Evolutionary conservation across 2,888 invertebrate species (phyloP).

Genomic region (Ceramica pisi): DNA sequence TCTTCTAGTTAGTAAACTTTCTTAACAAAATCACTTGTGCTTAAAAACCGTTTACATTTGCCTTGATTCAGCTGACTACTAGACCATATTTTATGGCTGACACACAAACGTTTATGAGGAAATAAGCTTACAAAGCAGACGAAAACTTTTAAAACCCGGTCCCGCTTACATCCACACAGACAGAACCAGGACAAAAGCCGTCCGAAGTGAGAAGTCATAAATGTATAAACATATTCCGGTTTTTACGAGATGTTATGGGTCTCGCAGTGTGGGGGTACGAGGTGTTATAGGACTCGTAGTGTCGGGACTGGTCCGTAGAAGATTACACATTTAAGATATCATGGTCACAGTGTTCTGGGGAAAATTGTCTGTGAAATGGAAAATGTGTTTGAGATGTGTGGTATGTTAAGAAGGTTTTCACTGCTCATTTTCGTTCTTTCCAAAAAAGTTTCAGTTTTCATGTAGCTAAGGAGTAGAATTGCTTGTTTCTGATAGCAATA

Average conservation of each 20-base stretch:
- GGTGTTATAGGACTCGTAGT: constrained; percentile 68
- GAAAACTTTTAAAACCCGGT: constrained; percentile 37
- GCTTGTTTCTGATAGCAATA: no score
- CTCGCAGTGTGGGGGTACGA: constrained; percentile 53
- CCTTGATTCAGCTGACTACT: neutral
- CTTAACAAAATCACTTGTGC: neutral
- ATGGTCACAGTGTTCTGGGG: constrained; percentile 41
- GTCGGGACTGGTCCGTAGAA: constrained; percentile 54
- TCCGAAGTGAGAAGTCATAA: constrained; percentile 71
- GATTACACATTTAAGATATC: constrained; percentile 70
- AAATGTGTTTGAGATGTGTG: constrained; percentile 4
- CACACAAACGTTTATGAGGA: constrained; percentile 14
- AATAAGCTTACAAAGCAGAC: constrained; percentile 38
- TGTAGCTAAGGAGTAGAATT: no score
- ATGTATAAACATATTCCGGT: constrained; percentile 76
- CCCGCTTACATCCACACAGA: constrained; percentile 28
- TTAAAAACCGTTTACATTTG: neutral
- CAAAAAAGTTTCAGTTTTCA: neutral
- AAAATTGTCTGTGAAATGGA: constrained; percentile 39
- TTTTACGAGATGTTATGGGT: constrained; percentile 77
- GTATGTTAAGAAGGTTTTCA: neutral
- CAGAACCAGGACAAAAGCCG: constrained; percentile 47
- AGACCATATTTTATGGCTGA: constrained; percentile 16
- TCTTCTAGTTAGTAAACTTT: neutral
- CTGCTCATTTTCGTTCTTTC: neutral